These are phyloP conservation scores for Salpingus planirostris DNA, from an alignment of 2,888 invertebrate species.

Conservation along the genomic window DNA sequence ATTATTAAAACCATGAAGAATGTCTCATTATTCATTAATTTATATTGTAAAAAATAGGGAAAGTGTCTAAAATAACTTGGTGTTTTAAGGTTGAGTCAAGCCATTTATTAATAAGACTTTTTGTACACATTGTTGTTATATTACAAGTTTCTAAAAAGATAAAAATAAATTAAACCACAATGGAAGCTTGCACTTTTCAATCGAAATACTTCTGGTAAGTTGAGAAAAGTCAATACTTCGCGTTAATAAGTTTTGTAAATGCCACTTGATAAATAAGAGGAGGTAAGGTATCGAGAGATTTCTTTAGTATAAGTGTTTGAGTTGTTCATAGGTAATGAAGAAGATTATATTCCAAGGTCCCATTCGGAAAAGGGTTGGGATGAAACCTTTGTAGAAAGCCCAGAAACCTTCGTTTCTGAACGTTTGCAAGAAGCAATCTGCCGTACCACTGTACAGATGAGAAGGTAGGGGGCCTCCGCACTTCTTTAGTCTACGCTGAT, in stretches of 20 bases:
- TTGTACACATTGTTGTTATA: conserved; percentile 12
- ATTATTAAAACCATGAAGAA: conserved; percentile 38
- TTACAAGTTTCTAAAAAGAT: conserved; percentile 10
- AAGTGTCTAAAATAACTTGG: too few relatives aligned
- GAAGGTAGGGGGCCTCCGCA: conserved; percentile 44
- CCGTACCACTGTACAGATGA: conserved; percentile 69
- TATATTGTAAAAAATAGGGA: too few relatives aligned
- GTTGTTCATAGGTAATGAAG: conserved; percentile 87
- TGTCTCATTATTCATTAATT: too few relatives aligned
- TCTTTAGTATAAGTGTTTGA: conserved; percentile 60
- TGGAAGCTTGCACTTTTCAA: conserved; percentile 2
- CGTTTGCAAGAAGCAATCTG: conserved; percentile 63
- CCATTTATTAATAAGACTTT: conserved; percentile 13
- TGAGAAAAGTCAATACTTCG: too few relatives aligned
- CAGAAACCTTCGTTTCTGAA: conserved; percentile 77
- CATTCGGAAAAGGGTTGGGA: conserved; percentile 92
- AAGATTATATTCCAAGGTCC: conserved; percentile 97
- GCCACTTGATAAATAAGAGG: too few relatives aligned
- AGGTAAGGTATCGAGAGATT: not conserved
- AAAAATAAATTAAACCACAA: conserved; percentile 14
- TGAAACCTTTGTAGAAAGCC: conserved; percentile 90
- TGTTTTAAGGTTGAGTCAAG: too few relatives aligned
- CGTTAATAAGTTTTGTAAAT: too few relatives aligned
- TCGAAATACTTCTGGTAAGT: too few relatives aligned
- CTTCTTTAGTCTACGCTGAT: conserved; percentile 60